Evolutionary conservation across 2,888 invertebrate genomes (phyloP).

Genomic region (Heliconius aoede): DNA sequence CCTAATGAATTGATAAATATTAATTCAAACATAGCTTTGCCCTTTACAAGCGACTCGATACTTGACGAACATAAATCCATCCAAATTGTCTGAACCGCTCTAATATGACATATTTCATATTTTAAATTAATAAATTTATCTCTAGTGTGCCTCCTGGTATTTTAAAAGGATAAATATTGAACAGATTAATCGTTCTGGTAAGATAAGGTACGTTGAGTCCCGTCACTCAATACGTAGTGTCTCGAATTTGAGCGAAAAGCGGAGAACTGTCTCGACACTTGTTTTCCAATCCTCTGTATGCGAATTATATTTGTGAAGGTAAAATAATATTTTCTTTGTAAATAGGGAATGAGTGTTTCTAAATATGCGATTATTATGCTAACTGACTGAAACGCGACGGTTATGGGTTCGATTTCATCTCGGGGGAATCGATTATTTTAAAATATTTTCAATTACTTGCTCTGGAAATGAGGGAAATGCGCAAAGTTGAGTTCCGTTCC

Average conservation of each 20-base stretch:
- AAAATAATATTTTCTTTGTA: neutral
- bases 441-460: no score
- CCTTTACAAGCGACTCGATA: slow-evolving; percentile 50
- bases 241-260: no score
- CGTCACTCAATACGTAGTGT: neutral
- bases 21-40: slow-evolving; percentile 54
- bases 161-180: slow-evolving; percentile 15
- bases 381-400: neutral
- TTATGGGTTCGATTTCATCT: no score
- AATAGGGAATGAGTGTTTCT: neutral
- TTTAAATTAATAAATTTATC: slow-evolving; percentile 9
- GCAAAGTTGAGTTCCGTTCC: no score
- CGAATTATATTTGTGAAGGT: neutral
- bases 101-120: slow-evolving; percentile 12
- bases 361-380: neutral
- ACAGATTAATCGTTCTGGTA: neutral
- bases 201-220: neutral
- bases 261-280: no score
- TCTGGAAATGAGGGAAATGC: no score
- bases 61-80: slow-evolving; percentile 50
- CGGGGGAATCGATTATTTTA: no score
- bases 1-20: slow-evolving; percentile 50
- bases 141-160: slow-evolving; percentile 8
- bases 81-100: slow-evolving; percentile 40
- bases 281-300: no score